Percentiles rank a stretch among this genome's conserved stretches.
These are phyloP conservation scores for Noctua janthina DNA, from an alignment of 2,888 invertebrate genomes.

Conservation along the genomic window DNA sequence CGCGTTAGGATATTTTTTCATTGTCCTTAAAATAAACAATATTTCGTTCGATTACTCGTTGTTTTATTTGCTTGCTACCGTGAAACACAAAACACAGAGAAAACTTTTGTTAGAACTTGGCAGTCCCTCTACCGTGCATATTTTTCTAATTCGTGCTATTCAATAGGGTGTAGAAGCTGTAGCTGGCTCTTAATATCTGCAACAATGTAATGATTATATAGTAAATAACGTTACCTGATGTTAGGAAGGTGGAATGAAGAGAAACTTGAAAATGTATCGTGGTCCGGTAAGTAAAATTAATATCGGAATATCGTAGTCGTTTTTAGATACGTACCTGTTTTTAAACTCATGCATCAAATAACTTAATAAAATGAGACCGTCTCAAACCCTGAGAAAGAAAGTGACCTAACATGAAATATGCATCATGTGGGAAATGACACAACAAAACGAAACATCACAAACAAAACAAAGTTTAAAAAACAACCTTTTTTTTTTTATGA, in stretches of 20 bases:
- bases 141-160: slow-evolving; percentile 70
- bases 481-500: no score
- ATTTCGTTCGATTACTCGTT: not conserved
- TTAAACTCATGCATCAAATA: no score
- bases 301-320: not conserved
- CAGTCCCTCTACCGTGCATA: slow-evolving; percentile 21
- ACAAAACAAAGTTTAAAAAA: no score
- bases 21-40: slow-evolving; percentile 2
- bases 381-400: no score
- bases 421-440: no score
- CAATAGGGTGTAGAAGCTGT: slow-evolving; percentile 82
- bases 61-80: slow-evolving; percentile 19
- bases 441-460: no score
- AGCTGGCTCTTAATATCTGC: slow-evolving; percentile 82
- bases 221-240: not conserved
- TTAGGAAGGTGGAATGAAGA: not conserved
- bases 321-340: not conserved
- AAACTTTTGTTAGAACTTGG: not conserved
- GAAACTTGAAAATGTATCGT: not conserved
- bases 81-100: not conserved
- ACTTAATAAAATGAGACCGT: no score
- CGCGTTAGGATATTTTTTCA: not conserved
- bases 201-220: slow-evolving; percentile 33
- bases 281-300: not conserved
- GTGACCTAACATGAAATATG: no score